phyloP scores from a whole-genome alignment of 2,113 vertebrate species.

The Microtus ochrogaster region DNA sequence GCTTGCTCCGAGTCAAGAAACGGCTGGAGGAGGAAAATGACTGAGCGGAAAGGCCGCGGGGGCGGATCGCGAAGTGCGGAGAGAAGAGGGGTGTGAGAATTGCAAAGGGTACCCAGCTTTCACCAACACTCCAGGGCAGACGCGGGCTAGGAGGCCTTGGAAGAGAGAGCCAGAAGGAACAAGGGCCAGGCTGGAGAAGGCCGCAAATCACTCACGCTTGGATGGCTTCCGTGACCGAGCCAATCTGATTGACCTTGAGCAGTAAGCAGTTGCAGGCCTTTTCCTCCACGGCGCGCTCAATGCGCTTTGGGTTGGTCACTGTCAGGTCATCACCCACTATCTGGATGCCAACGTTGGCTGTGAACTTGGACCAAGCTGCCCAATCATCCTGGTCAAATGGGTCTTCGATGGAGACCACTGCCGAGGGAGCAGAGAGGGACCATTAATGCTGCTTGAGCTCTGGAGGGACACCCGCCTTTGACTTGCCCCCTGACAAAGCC shows the following conservation, averaged over 20 bases:
- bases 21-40: background rate
- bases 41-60: too few species aligned
- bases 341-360: conserved; percentile 93
- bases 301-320: conserved; percentile 94
- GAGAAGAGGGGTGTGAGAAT: background rate
- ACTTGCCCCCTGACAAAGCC: background rate
- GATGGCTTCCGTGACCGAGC: conserved; percentile 94
- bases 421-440: background rate
- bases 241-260: conserved; percentile 97
- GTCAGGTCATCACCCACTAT: conserved; percentile 96
- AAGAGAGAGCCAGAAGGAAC: background rate
- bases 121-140: background rate
- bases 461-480: background rate
- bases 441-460: background rate
- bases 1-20: background rate
- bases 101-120: background rate
- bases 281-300: conserved; percentile 93
- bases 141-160: background rate
- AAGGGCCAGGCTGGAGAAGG: background rate
- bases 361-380: conserved; percentile 95
- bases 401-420: conserved; percentile 96
- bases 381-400: conserved; percentile 97
- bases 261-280: conserved; percentile 96
- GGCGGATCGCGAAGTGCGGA: too few species aligned
- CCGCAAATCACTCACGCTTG: conserved; percentile 91